These are phyloP conservation scores for Smithornis capensis DNA, from an alignment of 2,113 vertebrate species.

Conservation along the genomic window DNA sequence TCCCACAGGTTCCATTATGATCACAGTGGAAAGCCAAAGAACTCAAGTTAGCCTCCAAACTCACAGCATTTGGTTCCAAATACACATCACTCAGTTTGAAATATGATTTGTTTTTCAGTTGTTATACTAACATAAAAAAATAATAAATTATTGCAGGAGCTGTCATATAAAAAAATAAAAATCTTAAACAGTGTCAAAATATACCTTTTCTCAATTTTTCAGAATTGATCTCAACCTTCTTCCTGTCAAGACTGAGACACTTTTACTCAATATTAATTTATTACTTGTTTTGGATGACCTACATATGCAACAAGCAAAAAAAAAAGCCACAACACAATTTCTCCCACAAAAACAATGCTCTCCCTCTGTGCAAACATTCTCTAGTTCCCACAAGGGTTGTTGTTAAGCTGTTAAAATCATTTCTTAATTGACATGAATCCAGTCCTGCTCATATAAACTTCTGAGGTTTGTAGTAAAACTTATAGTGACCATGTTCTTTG, in stretches of 20 bases:
- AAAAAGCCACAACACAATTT: not conserved
- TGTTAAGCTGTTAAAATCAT: not conserved
- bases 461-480: not conserved
- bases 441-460: fast-evolving
- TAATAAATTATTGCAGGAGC: not conserved
- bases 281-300: not conserved
- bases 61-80: not conserved
- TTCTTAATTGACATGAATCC: not conserved
- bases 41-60: not conserved
- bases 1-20: not conserved
- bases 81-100: not conserved
- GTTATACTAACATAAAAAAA: not conserved
- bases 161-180: not conserved
- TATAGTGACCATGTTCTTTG: not conserved
- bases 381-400: not conserved
- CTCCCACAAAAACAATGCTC: not conserved
- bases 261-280: not conserved
- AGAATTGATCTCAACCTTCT: not conserved
- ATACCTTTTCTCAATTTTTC: not conserved
- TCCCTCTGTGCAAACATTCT: not conserved
- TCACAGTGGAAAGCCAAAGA: not conserved
- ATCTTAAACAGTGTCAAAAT: not conserved
- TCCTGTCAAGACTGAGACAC: not conserved
- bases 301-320: not conserved
- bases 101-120: not conserved